Base-by-base conservation (phyloP, 2,888 invertebrate species). In the Priocnemis perturbator region DNA sequence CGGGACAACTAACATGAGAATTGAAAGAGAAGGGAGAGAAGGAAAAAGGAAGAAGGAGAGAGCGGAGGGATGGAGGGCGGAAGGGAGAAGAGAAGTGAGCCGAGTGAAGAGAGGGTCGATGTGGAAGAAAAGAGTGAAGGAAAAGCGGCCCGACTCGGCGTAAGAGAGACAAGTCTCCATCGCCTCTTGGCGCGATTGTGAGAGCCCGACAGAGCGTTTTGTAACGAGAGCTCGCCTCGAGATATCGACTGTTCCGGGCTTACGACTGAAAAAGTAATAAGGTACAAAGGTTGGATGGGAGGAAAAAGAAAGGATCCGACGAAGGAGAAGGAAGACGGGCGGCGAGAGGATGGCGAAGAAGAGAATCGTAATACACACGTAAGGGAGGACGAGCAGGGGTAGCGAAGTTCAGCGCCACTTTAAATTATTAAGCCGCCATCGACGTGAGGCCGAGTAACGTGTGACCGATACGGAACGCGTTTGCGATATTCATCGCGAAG, bases 221-320 rank as follows among this genome's bases (percentile, higher is more conserved):
- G 79, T 78, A 80, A 83, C 80, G 71, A 81, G 79, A 81, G 70
- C 75, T 65, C 71, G 79, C 74, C 71, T 68, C 67, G 74, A 67
- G 76, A 81, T 81, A 82, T 83, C 81, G 81, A 79, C 81, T 80
- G 67, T 75, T 70, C 67, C 71, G 64, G 60, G 64, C 73, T 74
- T 74, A 67, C 71, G 73, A 65, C 69, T 81, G 81, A 83, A 83
- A 81, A 77, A 81, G 79, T 80, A 81, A 83, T 83, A 80, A 80
- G 74, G 78, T 73, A 74, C 73, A 78, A 65, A 23, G 56, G 26
- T 26, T 26, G 26, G 26, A 26, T 26, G 47, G n/a, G 50, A 37
- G 26, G 62, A 30, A 55, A 21, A 48, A 26, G 26, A 26, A 26
- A 26, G 26, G 26, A 5, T 5, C n/a, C n/a, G n/a, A n/a, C n/a